Evolutionary conservation across 2,888 invertebrate species (phyloP).

Genomic region (Dicycla oo): DNA sequence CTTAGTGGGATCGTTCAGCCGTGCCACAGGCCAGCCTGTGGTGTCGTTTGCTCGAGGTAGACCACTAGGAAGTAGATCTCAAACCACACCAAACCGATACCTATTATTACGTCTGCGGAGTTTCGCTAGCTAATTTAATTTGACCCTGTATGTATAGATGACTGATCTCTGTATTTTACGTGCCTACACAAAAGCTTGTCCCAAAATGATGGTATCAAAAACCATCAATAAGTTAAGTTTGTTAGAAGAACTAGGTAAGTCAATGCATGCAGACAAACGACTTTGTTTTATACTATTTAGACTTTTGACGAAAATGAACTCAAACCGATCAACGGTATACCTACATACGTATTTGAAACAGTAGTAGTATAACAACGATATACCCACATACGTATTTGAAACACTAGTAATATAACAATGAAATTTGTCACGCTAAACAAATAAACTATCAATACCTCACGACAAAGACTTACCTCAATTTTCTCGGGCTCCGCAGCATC

Average conservation of each 20-base stretch:
- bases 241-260: not conserved
- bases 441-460: not conserved
- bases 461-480: conserved; percentile 81
- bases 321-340: not conserved
- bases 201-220: not conserved
- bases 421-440: not conserved
- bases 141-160: too few relatives aligned
- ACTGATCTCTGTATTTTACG: not conserved
- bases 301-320: not conserved
- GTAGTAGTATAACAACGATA: not conserved
- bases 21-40: too few relatives aligned
- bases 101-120: too few relatives aligned
- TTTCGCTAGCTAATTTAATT: too few relatives aligned
- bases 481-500: conserved; percentile 90
- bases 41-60: too few relatives aligned
- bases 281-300: not conserved
- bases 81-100: too few relatives aligned
- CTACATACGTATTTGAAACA: not conserved
- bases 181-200: not conserved
- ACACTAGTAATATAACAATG: not conserved
- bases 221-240: not conserved
- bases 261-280: not conserved
- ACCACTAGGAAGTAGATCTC: too few relatives aligned
- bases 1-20: too few relatives aligned
- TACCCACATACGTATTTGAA: too few relatives aligned